Conservation (phyloP, 2,888 invertebrate species). For the Gisinianus flammeolus region DNA sequence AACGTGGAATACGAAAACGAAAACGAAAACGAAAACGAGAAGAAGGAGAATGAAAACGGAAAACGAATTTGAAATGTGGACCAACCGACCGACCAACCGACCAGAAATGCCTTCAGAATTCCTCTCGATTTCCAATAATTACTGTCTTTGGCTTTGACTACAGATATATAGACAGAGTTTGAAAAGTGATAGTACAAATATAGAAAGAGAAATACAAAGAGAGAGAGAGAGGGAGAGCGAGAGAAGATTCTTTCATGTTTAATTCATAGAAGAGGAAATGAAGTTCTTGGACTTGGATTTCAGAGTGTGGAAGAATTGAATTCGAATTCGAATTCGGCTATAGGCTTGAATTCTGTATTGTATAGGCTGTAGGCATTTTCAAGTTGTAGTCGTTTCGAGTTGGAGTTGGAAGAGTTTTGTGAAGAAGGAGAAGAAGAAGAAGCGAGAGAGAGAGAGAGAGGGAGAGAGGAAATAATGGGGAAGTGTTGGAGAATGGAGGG, state of each 20-base stretch:
- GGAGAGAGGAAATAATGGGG: background rate
- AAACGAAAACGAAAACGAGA: too few relatives aligned
- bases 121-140: background rate
- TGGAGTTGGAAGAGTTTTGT: background rate
- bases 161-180: background rate
- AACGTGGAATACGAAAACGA: too few relatives aligned
- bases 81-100: too few relatives aligned
- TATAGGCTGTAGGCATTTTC: background rate
- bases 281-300: background rate
- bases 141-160: background rate
- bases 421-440: background rate
- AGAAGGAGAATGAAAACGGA: too few relatives aligned
- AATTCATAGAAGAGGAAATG: constrained; percentile 12
- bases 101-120: too few relatives aligned
- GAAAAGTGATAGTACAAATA: too few relatives aligned
- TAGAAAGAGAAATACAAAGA: background rate
- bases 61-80: too few relatives aligned
- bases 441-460: background rate
- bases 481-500: constrained; percentile 1
- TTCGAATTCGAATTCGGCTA: background rate
- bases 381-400: background rate
- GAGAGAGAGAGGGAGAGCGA: constrained; percentile 1
- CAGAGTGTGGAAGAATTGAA: background rate
- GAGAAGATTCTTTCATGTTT: constrained; percentile 22
- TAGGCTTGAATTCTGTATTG: too few relatives aligned